A percentile compares a stretch with the other conserved stretches of the same genome.
phyloP scores from a whole-genome alignment of 2,888 invertebrate genomes.

The Standfussiana lucernea region DNA sequence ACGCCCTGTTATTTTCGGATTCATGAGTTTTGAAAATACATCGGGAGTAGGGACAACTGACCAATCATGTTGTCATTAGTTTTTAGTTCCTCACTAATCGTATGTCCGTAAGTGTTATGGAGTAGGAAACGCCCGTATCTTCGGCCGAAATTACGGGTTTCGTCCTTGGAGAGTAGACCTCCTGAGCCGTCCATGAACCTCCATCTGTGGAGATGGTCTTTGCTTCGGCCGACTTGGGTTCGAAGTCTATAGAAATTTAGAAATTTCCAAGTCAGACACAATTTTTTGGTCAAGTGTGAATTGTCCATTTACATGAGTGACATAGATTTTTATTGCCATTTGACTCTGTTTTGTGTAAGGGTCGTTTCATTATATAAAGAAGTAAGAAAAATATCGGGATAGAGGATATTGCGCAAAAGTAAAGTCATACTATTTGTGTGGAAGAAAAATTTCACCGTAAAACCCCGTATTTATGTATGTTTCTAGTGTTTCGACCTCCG shows the following conservation, averaged over 20 bases:
- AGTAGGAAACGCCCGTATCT: too few species aligned
- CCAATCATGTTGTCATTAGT: too few species aligned
- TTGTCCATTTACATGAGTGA: too few species aligned
- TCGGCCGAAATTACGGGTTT: too few species aligned
- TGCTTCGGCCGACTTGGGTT: not conserved
- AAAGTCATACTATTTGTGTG: not conserved
- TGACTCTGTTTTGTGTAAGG: not conserved
- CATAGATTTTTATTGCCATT: not conserved
- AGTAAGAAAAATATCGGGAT: not conserved
- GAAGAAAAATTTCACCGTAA: not conserved
- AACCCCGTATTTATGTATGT: not conserved
- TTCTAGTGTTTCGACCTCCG: conserved; percentile 82
- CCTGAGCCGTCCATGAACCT: not conserved
- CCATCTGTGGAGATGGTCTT: not conserved
- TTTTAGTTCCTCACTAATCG: too few species aligned
- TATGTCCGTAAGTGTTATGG: too few species aligned
- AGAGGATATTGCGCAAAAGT: not conserved
- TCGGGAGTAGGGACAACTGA: too few species aligned
- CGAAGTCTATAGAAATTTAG: not conserved
- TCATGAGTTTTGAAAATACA: too few species aligned
- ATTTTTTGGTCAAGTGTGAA: too few species aligned
- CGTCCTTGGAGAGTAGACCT: too few species aligned
- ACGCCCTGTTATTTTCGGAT: too few species aligned
- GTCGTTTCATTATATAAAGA: not conserved
- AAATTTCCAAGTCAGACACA: not conserved